These are phyloP conservation scores for Platysteira castanea DNA, from an alignment of 2,113 vertebrate species.

Conservation along the genomic window DNA sequence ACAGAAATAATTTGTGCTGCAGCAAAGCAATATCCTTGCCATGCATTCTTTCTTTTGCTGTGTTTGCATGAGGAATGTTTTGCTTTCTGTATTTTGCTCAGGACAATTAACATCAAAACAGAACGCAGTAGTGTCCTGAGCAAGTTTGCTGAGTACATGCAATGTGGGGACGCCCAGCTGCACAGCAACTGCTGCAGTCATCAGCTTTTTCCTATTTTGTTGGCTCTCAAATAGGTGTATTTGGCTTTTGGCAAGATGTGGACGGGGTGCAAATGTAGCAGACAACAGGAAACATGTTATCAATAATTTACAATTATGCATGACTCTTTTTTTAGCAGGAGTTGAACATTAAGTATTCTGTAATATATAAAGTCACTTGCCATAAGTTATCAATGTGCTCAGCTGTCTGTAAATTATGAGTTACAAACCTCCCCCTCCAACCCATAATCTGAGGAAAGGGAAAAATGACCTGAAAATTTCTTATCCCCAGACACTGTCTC, in stretches of 20 bases:
- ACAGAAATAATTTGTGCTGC: background rate
- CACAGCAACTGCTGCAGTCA: background rate
- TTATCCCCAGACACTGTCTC: background rate
- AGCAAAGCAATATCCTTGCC: background rate
- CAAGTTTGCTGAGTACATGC: background rate
- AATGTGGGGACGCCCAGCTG: background rate
- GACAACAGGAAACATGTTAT: background rate
- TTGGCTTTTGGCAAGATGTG: background rate
- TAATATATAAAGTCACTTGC: background rate
- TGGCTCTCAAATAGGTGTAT: background rate
- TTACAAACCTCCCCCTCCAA: background rate
- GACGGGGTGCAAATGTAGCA: background rate
- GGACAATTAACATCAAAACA: background rate
- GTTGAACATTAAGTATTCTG: background rate
- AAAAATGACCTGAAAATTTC: background rate
- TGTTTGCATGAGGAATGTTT: background rate
- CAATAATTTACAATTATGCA: background rate
- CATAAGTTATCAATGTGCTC: background rate
- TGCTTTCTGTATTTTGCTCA: background rate
- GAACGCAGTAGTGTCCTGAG: background rate
- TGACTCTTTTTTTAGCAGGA: background rate
- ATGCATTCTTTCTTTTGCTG: background rate
- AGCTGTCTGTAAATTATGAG: background rate
- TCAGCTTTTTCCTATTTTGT: background rate
- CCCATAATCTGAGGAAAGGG: background rate